A percentile compares a stretch with the other conserved stretches of the same genome.
These are phyloP conservation scores for Danaus plexippus DNA, from an alignment of 1,140 invertebrate species.

Conservation along the genomic window DNA sequence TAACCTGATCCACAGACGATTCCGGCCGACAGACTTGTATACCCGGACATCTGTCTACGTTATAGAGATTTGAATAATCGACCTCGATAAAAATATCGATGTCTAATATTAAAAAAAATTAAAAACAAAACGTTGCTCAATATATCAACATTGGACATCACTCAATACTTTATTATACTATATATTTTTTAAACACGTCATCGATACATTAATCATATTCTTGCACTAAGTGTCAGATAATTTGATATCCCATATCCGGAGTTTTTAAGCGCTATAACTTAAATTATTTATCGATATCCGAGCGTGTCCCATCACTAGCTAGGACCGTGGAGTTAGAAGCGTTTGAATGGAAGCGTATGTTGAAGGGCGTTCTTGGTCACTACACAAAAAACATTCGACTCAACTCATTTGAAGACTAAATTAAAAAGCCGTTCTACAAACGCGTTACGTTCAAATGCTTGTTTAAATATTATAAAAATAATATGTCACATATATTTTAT, in stretches of 20 bases:
- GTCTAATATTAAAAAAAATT: constrained; percentile 2
- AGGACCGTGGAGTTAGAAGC: constrained; percentile 24
- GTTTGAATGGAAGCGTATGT: constrained; percentile 34
- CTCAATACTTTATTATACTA: background rate
- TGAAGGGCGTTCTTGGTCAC: constrained; percentile 28
- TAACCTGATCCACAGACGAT: constrained; percentile 28
- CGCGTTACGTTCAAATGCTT: too few relatives aligned
- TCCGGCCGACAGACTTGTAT: constrained; percentile 23
- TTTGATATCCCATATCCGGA: too few relatives aligned
- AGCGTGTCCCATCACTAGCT: constrained; percentile 17
- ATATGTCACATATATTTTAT: too few relatives aligned
- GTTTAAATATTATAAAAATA: too few relatives aligned
- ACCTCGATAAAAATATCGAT: too few relatives aligned
- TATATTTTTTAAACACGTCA: constrained; percentile 2
- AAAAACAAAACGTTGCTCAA: background rate
- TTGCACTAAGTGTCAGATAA: too few relatives aligned
- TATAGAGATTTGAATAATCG: constrained; percentile 10
- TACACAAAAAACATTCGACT: background rate
- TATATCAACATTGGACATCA: background rate
- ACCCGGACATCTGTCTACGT: constrained; percentile 7
- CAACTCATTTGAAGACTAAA: too few relatives aligned
- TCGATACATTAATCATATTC: background rate
- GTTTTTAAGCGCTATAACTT: too few relatives aligned
- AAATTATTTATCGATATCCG: background rate
- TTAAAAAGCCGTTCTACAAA: too few relatives aligned